Evolutionary conservation across 2,113 vertebrate species (phyloP).

Genomic region (Centropus unirufus): DNA sequence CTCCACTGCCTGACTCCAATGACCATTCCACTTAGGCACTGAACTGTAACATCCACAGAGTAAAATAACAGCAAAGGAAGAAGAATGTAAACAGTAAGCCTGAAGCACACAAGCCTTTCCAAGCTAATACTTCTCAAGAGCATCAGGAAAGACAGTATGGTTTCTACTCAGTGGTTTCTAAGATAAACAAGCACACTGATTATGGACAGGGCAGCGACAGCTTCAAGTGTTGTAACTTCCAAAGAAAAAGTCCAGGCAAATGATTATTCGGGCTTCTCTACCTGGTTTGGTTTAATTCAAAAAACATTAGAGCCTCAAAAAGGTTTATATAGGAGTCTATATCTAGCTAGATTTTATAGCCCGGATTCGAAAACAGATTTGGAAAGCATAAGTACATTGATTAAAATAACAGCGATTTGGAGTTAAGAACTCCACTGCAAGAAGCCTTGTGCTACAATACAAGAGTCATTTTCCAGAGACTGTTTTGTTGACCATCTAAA

Average conservation of each 20-base stretch:
- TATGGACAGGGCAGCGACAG: not conserved
- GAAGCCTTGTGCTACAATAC: not conserved
- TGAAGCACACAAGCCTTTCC: not conserved
- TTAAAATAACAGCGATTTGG: constrained; percentile 26
- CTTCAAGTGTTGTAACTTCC: not conserved
- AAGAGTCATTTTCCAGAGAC: not conserved
- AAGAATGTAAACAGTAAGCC: not conserved
- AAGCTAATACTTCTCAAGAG: not conserved
- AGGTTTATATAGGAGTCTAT: not conserved
- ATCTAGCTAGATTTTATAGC: not conserved
- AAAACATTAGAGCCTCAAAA: not conserved
- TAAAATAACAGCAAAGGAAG: not conserved
- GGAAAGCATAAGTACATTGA: not conserved
- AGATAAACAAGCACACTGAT: not conserved
- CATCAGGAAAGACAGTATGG: not conserved
- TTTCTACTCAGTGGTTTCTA: not conserved
- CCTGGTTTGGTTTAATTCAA: not conserved
- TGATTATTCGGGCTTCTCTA: not conserved
- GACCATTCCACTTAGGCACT: not conserved
- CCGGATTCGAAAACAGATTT: not conserved
- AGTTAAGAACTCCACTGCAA: not conserved
- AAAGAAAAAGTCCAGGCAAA: not conserved
- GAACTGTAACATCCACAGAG: not conserved
- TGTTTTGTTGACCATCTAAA: not conserved
- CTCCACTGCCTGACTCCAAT: not conserved